Evolutionary conservation across 2,797 vertebrate species (phyloP).

Genomic region (Melanotaenia maccullochi): DNA sequence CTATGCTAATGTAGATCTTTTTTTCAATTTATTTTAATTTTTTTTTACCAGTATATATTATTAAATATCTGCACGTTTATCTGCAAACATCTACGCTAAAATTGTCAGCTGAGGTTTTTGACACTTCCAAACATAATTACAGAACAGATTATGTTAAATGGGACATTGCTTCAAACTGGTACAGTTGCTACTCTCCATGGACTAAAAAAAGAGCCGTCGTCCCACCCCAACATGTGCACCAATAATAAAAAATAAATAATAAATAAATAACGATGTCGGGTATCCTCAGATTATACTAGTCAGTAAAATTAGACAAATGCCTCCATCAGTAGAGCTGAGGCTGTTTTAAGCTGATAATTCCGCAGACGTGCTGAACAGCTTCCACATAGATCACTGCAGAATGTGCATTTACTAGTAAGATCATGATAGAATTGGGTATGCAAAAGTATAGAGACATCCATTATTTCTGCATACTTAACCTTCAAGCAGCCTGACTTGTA

Average conservation of each 20-base stretch:
- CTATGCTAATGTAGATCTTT: not conserved
- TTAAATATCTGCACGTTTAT: not conserved
- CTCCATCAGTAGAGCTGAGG: not conserved
- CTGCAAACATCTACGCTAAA: not conserved
- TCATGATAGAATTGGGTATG: too few species aligned
- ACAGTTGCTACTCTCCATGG: not conserved
- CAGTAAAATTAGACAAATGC: not conserved
- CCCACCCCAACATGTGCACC: constrained; percentile 24
- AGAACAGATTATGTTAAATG: not conserved
- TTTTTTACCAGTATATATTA: too few species aligned
- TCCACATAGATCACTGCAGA: not conserved
- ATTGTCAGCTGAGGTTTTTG: not conserved
- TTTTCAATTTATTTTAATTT: too few species aligned
- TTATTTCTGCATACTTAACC: too few species aligned
- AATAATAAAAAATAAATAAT: not conserved
- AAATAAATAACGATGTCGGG: not conserved
- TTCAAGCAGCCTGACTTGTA: too few species aligned
- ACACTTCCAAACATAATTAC: not conserved
- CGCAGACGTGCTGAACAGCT: not conserved
- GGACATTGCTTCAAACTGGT: not conserved
- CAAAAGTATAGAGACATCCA: too few species aligned
- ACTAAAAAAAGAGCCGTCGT: not conserved
- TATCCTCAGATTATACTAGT: not conserved
- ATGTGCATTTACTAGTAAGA: not conserved
- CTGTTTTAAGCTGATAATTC: not conserved